A percentile compares a stretch with the other conserved stretches of the same genome.
phyloP scores from a whole-genome alignment of 2,797 vertebrate genomes.

The Myotis myotis region DNA sequence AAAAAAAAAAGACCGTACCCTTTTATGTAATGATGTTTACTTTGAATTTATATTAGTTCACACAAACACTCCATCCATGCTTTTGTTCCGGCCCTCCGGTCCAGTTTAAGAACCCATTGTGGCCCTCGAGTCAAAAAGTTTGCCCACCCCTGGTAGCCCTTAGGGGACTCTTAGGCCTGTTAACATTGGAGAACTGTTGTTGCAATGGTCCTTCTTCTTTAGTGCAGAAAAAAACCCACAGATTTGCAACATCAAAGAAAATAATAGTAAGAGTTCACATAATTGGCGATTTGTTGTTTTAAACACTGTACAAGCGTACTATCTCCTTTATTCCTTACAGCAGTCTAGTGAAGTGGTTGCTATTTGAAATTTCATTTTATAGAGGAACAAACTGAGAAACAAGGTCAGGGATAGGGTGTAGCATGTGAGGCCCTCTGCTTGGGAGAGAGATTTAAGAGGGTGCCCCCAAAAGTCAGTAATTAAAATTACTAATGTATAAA shows the following conservation, averaged over 20 bases:
- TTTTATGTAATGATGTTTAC: too few species aligned
- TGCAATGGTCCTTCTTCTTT: neutral
- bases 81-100: too few species aligned
- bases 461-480: neutral
- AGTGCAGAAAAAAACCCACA: neutral
- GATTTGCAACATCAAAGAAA: neutral
- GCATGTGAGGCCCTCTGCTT: neutral
- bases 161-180: neutral
- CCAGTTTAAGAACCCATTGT: too few species aligned
- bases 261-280: neutral
- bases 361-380: neutral
- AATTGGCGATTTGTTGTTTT: neutral
- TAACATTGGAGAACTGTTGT: neutral
- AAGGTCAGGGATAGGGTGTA: neutral
- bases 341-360: neutral
- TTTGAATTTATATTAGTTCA: too few species aligned
- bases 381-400: neutral
- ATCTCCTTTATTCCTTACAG: neutral
- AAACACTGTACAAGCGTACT: neutral
- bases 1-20: too few species aligned
- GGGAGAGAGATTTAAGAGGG: neutral
- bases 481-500: neutral
- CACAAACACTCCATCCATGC: too few species aligned
- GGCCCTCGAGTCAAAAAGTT: too few species aligned
- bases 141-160: neutral